These are phyloP conservation scores for Malurus alboscapulatus DNA, from an alignment of 2,113 vertebrate genomes.

Conservation along the genomic window DNA sequence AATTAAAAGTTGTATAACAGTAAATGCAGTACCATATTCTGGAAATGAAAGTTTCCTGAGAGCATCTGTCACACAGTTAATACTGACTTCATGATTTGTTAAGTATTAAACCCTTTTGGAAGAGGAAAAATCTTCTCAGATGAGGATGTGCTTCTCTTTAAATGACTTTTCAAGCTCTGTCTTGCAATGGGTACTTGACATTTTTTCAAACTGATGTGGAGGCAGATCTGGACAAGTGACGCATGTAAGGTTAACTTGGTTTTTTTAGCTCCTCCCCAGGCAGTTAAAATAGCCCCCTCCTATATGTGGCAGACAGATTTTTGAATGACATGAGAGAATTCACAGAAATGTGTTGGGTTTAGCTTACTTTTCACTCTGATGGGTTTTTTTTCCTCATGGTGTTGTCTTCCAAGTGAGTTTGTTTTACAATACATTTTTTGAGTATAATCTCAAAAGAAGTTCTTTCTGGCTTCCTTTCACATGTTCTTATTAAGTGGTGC, in stretches of 20 bases:
- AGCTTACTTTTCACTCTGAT: neutral
- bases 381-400: neutral
- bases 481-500: neutral
- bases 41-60: neutral
- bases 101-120: neutral
- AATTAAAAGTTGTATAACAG: neutral
- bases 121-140: neutral
- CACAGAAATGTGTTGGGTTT: neutral
- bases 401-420: neutral
- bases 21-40: neutral
- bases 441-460: neutral
- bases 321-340: neutral
- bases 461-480: neutral
- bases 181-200: slow-evolving; percentile 71
- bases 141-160: slow-evolving; percentile 52
- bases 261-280: neutral
- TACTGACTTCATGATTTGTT: neutral
- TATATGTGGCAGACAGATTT: neutral
- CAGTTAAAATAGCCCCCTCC: neutral
- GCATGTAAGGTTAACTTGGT: slow-evolving; percentile 67
- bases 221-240: slow-evolving; percentile 72
- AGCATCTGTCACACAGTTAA: rapidly evolving
- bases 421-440: neutral
- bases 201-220: slow-evolving; percentile 75
- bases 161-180: slow-evolving; percentile 67